phyloP scores from a whole-genome alignment of 2,113 vertebrate genomes.

The Chionomys nivalis region DNA sequence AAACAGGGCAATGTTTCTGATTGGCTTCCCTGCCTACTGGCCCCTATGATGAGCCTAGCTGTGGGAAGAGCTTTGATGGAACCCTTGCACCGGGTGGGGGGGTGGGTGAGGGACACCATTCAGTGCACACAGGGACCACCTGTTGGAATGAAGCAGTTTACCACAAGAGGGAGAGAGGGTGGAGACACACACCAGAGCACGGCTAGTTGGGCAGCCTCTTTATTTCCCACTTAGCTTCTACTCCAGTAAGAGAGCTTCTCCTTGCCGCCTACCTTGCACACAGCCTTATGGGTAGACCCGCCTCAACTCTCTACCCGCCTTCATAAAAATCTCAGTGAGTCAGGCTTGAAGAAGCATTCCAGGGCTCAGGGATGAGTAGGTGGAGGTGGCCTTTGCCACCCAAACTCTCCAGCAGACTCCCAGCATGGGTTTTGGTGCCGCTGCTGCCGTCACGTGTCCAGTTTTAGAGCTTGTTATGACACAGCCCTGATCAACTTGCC shows the following conservation, averaged over 20 bases:
- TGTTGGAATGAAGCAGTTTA: background rate
- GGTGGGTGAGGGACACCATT: background rate
- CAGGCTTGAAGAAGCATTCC: background rate
- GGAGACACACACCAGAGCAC: background rate
- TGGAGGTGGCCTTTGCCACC: background rate
- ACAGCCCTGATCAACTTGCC: background rate
- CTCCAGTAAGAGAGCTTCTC: background rate
- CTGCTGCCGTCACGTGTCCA: background rate
- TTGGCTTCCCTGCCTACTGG: background rate
- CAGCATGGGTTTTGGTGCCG: background rate
- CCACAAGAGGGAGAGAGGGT: background rate
- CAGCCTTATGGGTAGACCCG: background rate
- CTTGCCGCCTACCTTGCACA: background rate
- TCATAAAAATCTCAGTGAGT: background rate
- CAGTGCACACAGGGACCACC: too few species aligned
- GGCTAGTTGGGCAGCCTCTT: background rate
- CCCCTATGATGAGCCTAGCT: background rate
- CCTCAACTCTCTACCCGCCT: background rate
- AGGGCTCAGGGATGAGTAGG: background rate
- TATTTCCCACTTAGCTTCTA: background rate
- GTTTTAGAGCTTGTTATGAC: background rate
- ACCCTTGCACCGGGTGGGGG: rapidly evolving
- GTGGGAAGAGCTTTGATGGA: background rate
- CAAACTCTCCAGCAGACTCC: background rate
- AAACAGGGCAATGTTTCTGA: background rate